Percentiles rank a stretch among this genome's conserved stretches.
These are phyloP conservation scores for Monochamus alternatus DNA, from an alignment of 2,888 invertebrate species.

Conservation along the genomic window DNA sequence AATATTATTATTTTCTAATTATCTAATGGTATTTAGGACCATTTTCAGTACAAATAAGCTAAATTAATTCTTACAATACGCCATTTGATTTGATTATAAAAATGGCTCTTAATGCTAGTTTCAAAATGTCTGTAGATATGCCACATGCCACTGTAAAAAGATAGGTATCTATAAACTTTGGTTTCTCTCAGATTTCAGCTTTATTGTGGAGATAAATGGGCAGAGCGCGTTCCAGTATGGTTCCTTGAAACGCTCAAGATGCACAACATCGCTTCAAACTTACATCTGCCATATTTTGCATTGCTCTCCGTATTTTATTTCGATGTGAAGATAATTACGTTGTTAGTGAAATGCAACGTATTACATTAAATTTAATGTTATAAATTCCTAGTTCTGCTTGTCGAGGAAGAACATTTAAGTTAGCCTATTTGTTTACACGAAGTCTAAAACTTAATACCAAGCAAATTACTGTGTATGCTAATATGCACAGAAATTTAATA, in stretches of 20 bases:
- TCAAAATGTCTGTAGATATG: too few relatives aligned
- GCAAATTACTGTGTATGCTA: constrained; percentile 67
- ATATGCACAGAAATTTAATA: constrained; percentile 66
- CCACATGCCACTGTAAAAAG: too few relatives aligned
- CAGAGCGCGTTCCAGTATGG: too few relatives aligned
- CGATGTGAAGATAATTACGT: constrained; percentile 18
- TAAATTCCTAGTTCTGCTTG: constrained; percentile 27
- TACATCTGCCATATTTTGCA: background rate
- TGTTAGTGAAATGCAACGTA: constrained; percentile 22
- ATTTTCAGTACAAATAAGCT: too few relatives aligned
- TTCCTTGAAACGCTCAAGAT: background rate
- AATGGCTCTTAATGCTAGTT: too few relatives aligned
- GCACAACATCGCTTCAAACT: background rate
- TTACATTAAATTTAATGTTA: constrained; percentile 25
- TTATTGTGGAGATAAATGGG: too few relatives aligned
- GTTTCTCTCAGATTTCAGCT: too few relatives aligned
- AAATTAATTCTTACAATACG: too few relatives aligned
- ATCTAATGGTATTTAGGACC: too few relatives aligned
- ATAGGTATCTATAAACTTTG: too few relatives aligned
- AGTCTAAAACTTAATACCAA: constrained; percentile 61
- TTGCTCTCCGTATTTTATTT: constrained; percentile 13
- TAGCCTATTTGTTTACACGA: constrained; percentile 38
- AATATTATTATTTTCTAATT: too few relatives aligned
- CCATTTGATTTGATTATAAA: too few relatives aligned
- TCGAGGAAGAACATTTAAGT: constrained; percentile 41